phyloP scores from a whole-genome alignment of 1,140 invertebrate genomes.

The Telenomus remus region DNA sequence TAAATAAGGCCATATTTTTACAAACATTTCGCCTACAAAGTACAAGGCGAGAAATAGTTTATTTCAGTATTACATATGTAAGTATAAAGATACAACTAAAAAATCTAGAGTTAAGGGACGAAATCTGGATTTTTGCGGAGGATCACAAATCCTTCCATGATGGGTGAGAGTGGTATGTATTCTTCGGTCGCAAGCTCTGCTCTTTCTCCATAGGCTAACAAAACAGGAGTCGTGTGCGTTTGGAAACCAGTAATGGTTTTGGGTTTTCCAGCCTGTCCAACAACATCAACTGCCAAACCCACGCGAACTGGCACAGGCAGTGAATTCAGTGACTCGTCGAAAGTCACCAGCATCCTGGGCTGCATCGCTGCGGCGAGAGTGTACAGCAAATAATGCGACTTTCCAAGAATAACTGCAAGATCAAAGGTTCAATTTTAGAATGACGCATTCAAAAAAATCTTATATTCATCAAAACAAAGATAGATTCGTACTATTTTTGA shows the following conservation, averaged over 20 bases:
- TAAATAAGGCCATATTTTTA: slow-evolving; percentile 1
- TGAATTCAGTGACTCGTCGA: slow-evolving; percentile 96
- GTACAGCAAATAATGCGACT: slow-evolving; percentile 97
- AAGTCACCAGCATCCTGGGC: slow-evolving; percentile 99
- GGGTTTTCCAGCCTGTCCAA: slow-evolving; percentile 99
- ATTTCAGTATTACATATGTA: slow-evolving; percentile 49
- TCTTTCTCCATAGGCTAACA: slow-evolving; percentile 96
- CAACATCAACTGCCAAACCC: slow-evolving; percentile 98
- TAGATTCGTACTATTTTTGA: slow-evolving; percentile 91
- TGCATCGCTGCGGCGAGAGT: slow-evolving; percentile 98
- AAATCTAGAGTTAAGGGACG: slow-evolving; percentile 44
- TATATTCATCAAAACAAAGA: slow-evolving; percentile 1
- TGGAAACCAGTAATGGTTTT: slow-evolving; percentile 99
- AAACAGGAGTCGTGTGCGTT: slow-evolving; percentile 98
- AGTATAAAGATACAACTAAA: slow-evolving; percentile 35
- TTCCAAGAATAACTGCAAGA: slow-evolving; percentile 91
- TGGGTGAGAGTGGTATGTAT: slow-evolving; percentile 94
- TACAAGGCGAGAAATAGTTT: slow-evolving; percentile 35
- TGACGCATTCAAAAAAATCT: slow-evolving; percentile 6
- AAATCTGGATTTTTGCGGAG: slow-evolving; percentile 93
- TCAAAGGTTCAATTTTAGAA: slow-evolving; percentile 20
- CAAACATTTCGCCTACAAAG: slow-evolving; percentile 25
- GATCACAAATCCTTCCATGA: slow-evolving; percentile 99
- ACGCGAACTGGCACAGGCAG: slow-evolving; percentile 97
- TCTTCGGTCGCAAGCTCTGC: slow-evolving; percentile 99